A percentile compares a stretch with the other conserved stretches of the same genome.
phyloP scores from a whole-genome alignment of 2,888 invertebrate genomes.

The Synanthedon vespiformis region DNA sequence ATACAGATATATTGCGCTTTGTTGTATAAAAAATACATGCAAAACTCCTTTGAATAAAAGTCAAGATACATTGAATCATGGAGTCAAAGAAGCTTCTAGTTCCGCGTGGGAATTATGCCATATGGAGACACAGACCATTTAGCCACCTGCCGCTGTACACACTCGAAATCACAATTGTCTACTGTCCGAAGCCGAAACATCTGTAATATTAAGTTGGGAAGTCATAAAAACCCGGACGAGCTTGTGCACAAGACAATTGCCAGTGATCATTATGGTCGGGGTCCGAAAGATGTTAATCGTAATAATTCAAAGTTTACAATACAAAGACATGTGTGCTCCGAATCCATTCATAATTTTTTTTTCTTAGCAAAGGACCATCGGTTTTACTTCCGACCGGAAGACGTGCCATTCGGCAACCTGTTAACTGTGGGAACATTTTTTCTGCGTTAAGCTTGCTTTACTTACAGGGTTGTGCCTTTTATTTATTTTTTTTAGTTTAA shows the following conservation, averaged over 20 bases:
- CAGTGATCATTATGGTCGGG: conserved; percentile 30
- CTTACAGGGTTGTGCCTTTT: no score
- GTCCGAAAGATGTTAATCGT: conserved; percentile 50
- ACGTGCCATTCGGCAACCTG: conserved; percentile 59
- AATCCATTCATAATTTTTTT: conserved; percentile 43
- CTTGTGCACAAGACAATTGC: conserved; percentile 7
- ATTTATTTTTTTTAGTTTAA: no score
- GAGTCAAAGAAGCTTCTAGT: conserved; percentile 18
- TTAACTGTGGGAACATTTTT: conserved; percentile 60
- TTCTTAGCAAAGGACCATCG: conserved; percentile 42
- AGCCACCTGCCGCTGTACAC: conserved; percentile 32
- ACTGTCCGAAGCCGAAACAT: no score
- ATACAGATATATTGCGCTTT: neutral
- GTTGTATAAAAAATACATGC: neutral
- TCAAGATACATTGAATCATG: conserved; percentile 23
- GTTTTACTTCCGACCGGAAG: conserved; percentile 67
- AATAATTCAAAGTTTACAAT: conserved; percentile 23
- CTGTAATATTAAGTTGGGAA: neutral
- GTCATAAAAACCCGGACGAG: neutral
- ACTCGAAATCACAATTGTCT: conserved; percentile 10
- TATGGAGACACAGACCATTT: conserved; percentile 24
- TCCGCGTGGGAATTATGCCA: conserved; percentile 45
- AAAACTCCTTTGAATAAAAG: conserved; percentile 12
- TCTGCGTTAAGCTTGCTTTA: conserved; percentile 14
- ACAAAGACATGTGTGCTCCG: conserved; percentile 44